A percentile compares a stretch with the other conserved stretches of the same genome.
phyloP scores from a whole-genome alignment of 2,888 invertebrate genomes.

The Eupithecia subfuscata region DNA sequence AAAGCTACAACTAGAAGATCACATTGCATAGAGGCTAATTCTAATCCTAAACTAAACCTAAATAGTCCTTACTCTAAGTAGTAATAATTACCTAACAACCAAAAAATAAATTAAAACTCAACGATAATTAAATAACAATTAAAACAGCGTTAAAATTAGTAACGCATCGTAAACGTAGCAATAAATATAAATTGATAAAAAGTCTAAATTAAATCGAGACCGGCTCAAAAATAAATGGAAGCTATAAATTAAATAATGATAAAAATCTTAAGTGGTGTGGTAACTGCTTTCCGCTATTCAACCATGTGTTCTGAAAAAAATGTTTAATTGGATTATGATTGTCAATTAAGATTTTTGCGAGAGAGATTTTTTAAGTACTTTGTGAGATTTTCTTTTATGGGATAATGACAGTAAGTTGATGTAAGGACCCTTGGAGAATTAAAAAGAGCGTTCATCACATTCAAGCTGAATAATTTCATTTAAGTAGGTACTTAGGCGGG shows the following conservation, averaged over 20 bases:
- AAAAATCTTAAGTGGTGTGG: conserved; percentile 24
- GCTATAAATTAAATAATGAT: not conserved
- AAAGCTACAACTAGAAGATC: conserved; percentile 71
- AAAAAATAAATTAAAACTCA: conserved; percentile 18
- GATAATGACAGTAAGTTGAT: conserved; percentile 3
- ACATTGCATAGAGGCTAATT: conserved; percentile 75
- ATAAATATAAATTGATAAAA: not conserved
- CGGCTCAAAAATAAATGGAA: not conserved
- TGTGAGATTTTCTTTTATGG: not conserved
- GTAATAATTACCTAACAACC: conserved; percentile 34
- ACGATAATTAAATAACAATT: not conserved
- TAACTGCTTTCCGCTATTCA: conserved; percentile 59
- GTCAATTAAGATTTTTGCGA: conserved; percentile 26
- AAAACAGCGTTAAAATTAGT: not conserved
- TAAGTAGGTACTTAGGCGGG: not conserved
- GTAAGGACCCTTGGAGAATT: not conserved
- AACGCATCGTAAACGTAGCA: not conserved
- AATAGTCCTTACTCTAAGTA: conserved; percentile 42
- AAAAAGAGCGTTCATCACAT: not conserved
- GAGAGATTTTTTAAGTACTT: not conserved
- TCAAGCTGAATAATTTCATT: not conserved
- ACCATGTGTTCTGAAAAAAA: conserved; percentile 76
- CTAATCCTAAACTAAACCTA: conserved; percentile 54
- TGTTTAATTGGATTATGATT: conserved; percentile 18
- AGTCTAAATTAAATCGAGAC: not conserved